A percentile compares a stretch with the other conserved stretches of the same genome.
These are phyloP conservation scores for Tuta absoluta DNA, from an alignment of 2,888 invertebrate genomes.

Conservation along the genomic window DNA sequence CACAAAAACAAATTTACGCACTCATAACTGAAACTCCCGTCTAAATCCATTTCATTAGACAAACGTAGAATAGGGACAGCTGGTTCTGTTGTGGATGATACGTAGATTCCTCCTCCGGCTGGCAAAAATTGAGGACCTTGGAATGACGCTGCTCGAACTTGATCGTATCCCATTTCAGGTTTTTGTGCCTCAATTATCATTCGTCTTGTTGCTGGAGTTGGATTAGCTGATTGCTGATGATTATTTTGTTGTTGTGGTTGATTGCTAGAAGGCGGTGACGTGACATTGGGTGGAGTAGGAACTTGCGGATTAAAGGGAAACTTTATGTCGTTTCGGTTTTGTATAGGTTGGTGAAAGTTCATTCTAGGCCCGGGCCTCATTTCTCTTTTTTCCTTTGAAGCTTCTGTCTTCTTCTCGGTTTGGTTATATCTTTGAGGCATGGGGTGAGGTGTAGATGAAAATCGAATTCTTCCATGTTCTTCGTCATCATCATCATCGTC, in stretches of 20 bases:
- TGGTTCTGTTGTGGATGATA: conserved; percentile 73
- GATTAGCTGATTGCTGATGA: conserved; percentile 35
- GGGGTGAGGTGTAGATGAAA: conserved; percentile 38
- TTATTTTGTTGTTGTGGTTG: conserved; percentile 30
- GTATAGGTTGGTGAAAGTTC: conserved; percentile 56
- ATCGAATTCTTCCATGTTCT: conserved; percentile 40
- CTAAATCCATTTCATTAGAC: conserved; percentile 80
- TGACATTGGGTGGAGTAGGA: conserved; percentile 4
- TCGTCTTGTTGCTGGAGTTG: conserved; percentile 55
- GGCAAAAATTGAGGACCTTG: conserved; percentile 56
- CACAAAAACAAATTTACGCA: conserved; percentile 49
- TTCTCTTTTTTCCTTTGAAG: conserved; percentile 51
- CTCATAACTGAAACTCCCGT: conserved; percentile 81
- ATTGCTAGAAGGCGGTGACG: conserved; percentile 33
- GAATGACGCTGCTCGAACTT: conserved; percentile 56
- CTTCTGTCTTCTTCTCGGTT: conserved; percentile 44
- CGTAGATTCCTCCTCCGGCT: conserved; percentile 48
- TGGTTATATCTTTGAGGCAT: conserved; percentile 44
- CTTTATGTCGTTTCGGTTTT: conserved; percentile 60
- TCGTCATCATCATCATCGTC: conserved; percentile 54
- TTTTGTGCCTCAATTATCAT: conserved; percentile 62
- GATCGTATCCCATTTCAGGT: conserved; percentile 55
- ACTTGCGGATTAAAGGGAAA: conserved; percentile 42
- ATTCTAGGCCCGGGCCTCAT: conserved; percentile 48
- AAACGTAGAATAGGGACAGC: conserved; percentile 76